Conservation (phyloP, 2,888 invertebrate species). For the Ophioninae sp. region DNA sequence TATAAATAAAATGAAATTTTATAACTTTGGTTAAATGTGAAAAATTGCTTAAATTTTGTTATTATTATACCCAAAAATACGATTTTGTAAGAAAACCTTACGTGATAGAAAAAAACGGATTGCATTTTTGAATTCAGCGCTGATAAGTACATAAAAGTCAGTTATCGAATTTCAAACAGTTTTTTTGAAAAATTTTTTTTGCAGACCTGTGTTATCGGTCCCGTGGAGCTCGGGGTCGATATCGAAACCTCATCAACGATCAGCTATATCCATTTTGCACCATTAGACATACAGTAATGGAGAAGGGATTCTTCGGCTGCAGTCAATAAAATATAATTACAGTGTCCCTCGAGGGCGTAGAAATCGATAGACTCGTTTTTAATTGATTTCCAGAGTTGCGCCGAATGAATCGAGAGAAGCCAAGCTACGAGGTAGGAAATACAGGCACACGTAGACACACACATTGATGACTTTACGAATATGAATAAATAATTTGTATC, state of each 20-base stretch:
- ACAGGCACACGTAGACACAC: background rate
- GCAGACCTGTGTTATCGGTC: too few species aligned
- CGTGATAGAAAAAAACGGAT: too few species aligned
- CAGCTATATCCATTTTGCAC: constrained; percentile 32
- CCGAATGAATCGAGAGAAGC: constrained; percentile 36
- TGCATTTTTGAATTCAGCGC: too few species aligned
- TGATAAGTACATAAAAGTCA: too few species aligned
- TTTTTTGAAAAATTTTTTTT: too few species aligned
- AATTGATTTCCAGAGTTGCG: constrained; percentile 60
- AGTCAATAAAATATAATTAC: constrained; percentile 65
- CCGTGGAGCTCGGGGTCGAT: constrained; percentile 9
- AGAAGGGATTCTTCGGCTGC: constrained; percentile 45
- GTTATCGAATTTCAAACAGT: too few species aligned
- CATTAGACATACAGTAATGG: constrained; percentile 51
- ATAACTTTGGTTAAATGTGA: too few species aligned
- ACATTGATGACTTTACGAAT: constrained; percentile 10
- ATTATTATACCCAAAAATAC: too few species aligned
- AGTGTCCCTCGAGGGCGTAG: constrained; percentile 58
- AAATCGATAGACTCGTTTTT: constrained; percentile 61
- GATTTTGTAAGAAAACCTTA: too few species aligned
- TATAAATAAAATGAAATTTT: too few species aligned
- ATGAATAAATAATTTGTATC: constrained; percentile 63
- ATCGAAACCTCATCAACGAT: constrained; percentile 46
- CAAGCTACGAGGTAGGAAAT: constrained; percentile 10
- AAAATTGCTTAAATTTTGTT: too few species aligned